These are phyloP conservation scores for Rhyacophila evoluta DNA, from an alignment of 2,888 invertebrate genomes.

Conservation along the genomic window DNA sequence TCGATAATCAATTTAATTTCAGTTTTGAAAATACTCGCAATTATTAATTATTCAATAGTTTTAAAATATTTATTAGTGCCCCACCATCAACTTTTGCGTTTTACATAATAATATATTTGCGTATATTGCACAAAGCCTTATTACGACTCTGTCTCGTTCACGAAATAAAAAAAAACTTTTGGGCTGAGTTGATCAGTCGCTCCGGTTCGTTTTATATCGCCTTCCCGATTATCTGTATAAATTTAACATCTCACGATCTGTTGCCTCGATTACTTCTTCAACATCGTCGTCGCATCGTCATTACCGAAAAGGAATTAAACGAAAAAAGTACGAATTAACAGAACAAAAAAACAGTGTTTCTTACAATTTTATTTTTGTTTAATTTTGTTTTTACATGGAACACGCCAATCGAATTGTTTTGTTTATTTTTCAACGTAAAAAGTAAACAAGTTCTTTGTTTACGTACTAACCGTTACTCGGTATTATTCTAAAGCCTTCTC, in stretches of 20 bases:
- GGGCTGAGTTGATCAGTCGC: background rate
- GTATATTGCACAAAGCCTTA: too few relatives aligned
- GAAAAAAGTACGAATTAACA: slow-evolving; percentile 1
- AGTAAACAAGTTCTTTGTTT: background rate
- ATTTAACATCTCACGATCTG: slow-evolving; percentile 22
- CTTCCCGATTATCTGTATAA: slow-evolving; percentile 14
- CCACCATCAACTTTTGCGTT: too few relatives aligned
- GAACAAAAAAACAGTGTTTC: background rate
- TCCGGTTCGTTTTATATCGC: slow-evolving; percentile 15
- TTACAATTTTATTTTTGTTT: background rate
- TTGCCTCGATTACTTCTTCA: slow-evolving; percentile 9
- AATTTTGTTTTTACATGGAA: background rate
- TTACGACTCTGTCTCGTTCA: too few relatives aligned
- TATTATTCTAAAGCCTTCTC: background rate
- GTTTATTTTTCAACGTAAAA: background rate
- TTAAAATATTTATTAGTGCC: too few relatives aligned
- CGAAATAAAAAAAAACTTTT: too few relatives aligned
- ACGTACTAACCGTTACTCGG: background rate
- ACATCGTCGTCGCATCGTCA: background rate
- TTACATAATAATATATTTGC: too few relatives aligned
- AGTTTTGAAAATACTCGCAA: too few relatives aligned
- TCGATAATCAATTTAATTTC: too few relatives aligned
- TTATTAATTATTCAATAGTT: too few relatives aligned
- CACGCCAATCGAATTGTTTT: background rate
- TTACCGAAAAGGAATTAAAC: slow-evolving; percentile 6